Base-by-base conservation (phyloP, 2,797 vertebrate genomes). In the Helarctos malayanus region DNA sequence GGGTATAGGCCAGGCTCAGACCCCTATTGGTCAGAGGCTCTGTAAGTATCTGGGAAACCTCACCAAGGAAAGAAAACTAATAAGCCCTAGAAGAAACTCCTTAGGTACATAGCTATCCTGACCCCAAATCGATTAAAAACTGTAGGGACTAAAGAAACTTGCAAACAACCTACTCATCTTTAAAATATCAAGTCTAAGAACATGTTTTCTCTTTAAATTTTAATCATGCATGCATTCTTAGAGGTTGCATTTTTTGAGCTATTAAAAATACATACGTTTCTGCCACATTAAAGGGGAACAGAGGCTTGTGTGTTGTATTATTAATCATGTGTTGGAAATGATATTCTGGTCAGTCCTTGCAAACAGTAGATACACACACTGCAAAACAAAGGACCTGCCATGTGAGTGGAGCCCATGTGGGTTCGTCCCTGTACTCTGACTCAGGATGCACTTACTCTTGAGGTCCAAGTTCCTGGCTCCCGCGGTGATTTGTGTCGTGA, bases 401-500 rank as follows among this genome's bases (percentile, higher is more conserved):
- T 3, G 11, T n/a, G 15, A 23, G 25, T 19, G 19, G 54, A 78
- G 25, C 32, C 25, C 8, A 2, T 0, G 29, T 25, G 27, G 14
- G 19, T 4, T 18, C 5, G 4, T 4, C 38, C 78, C 41, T 9
- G 2, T 15, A 1, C 52, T 49, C 19, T 8, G 47, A 29, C 4
- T 7, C 7, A 0, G 2, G 1, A 3, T n/a, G 76, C 69, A 98
- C 99, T 98, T 99, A 99, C 99, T 99, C 98, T 99, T 99, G 59
- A 99, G 99, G 97, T 99, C 99, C 90, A 99, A 98, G 98, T 99
- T 99, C 98, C 99, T 99, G 98, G 99, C 99, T 98, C 99, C 99
- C 0, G 99, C 99, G 6, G 99, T 99, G 95, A 99, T 99, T 98
- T 99, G 99, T 0, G 99, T 99, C 49, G 99, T 99, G 98, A 99